Base-by-base conservation (phyloP, 2,888 invertebrate species). In the Drosophila lutescens region DNA sequence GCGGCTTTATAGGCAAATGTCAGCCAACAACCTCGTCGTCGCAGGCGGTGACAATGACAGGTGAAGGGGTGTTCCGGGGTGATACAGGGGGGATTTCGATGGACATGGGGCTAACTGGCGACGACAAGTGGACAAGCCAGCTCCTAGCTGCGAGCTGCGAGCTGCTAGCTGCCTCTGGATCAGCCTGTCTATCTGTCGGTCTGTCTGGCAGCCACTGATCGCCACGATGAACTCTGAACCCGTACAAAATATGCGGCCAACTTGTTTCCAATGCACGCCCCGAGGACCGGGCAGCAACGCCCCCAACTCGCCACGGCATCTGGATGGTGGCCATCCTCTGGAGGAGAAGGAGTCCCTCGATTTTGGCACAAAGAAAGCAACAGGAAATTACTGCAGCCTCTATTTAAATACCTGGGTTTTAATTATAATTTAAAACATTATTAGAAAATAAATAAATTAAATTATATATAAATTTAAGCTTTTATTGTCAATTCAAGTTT, bases 161-260 rank as follows among this genome's bases (percentile, higher is more conserved):
- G 65, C 54, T 54, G 40, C 65, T 32, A 62, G 46, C 46, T 30
- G 47, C 32, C 47, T 47, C 81, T 80, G 68, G 72, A 71, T 83
- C 60, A 80, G 72, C 66, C 71, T 68, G 59, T 53, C 56, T 63
- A 46, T 50, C 73, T 58, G 54, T 66, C 58, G 67, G 61, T 15
- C 54, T 43, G 59, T 13, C 58, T 62, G 62, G 38, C 77, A 71
- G 50, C 72, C 73, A 53, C 80, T 78, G 78, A 72, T 72, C 80
- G 77, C 47, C 65, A 65, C 57, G 41, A 77, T 84, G 87, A 84
- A 84, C 83, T 85, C 78, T 84, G 84, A 86, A 80, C 82, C 82
- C 74, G 53, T 58, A 84, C 86, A 84, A 83, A 86, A 83, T 83
- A 83, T 83, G 82, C 82, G 84, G 84, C 84, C 79, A 83, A 86